These are phyloP conservation scores for Delichon dasypus DNA, from an alignment of 2,797 vertebrate genomes.

Conservation along the genomic window DNA sequence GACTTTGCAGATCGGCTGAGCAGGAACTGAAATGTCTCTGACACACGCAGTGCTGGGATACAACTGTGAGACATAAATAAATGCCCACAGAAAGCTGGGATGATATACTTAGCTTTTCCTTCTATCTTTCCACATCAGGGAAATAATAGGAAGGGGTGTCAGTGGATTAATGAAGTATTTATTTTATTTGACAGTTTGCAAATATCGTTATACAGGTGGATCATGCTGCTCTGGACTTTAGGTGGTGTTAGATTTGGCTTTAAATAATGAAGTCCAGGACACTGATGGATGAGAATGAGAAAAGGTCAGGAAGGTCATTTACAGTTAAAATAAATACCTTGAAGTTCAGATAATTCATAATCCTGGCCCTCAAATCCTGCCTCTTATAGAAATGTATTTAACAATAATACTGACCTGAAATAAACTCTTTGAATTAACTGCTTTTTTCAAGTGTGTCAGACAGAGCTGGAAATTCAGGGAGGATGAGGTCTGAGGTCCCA, in stretches of 20 bases:
- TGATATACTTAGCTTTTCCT: slow-evolving; percentile 16
- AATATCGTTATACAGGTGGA: not conserved
- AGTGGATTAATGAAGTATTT: slow-evolving; percentile 64
- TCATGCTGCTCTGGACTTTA: not conserved
- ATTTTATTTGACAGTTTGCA: slow-evolving; percentile 58
- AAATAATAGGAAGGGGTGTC: slow-evolving; percentile 45
- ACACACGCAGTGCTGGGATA: not conserved
- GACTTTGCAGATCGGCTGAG: slow-evolving; percentile 14
- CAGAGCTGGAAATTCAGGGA: slow-evolving; percentile 19
- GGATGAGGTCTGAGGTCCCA: slow-evolving; percentile 36
- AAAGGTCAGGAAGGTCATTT: slow-evolving; percentile 45
- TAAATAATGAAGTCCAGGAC: slow-evolving; percentile 62
- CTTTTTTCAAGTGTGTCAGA: slow-evolving; percentile 14
- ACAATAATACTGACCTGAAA: slow-evolving; percentile 39
- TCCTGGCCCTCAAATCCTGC: not conserved
- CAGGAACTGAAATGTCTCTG: slow-evolving; percentile 6
- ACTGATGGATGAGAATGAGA: slow-evolving; percentile 55
- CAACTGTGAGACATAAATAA: slow-evolving; percentile 29
- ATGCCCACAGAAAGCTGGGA: slow-evolving; percentile 25
- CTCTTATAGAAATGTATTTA: slow-evolving; percentile 12
- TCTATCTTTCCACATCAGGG: slow-evolving; percentile 50
- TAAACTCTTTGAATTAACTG: slow-evolving; percentile 50
- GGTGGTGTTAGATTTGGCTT: slow-evolving; percentile 24
- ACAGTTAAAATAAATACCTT: slow-evolving; percentile 68
- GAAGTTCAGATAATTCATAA: slow-evolving; percentile 69